A percentile compares a stretch with the other conserved stretches of the same genome.
Conservation (phyloP, 92 coral and sea anemone species). For the Phenganax marumi region DNA sequence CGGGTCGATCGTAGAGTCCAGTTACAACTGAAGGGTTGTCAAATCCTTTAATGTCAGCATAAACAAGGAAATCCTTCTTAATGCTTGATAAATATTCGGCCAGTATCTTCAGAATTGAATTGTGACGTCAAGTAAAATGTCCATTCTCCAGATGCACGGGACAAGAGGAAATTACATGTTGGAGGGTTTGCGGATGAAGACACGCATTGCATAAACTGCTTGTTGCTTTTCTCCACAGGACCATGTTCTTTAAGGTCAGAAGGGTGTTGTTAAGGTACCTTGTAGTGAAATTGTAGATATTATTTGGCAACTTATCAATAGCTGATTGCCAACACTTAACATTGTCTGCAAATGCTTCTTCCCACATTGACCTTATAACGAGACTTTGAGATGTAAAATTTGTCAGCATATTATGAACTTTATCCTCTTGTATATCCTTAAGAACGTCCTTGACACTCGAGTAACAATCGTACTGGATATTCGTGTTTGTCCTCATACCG, state of each 20-base stretch:
- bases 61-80: not conserved
- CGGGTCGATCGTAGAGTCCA: constrained; percentile 2
- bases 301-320: not conserved
- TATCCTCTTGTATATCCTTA: no score
- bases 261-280: not conserved
- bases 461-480: not conserved
- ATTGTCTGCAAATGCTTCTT: not conserved
- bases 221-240: not conserved
- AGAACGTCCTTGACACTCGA: no score
- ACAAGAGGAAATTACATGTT: constrained; percentile 14
- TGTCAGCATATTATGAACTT: no score
- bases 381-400: constrained; percentile 4
- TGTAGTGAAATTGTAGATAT: not conserved
- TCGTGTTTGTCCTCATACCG: not conserved
- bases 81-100: not conserved
- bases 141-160: not conserved
- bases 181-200: constrained; percentile 4
- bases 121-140: constrained; percentile 26
- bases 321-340: not conserved
- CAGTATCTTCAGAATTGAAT: not conserved
- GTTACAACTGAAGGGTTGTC: constrained; percentile 19
- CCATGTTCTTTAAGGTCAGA: not conserved
- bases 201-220: constrained; percentile 2
- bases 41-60: constrained; percentile 10
- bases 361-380: not conserved